Percentiles rank a stretch among this genome's conserved stretches.
Evolutionary conservation across 1,140 invertebrate species (phyloP).

Genomic region (Cheumatopsyche charites): DNA sequence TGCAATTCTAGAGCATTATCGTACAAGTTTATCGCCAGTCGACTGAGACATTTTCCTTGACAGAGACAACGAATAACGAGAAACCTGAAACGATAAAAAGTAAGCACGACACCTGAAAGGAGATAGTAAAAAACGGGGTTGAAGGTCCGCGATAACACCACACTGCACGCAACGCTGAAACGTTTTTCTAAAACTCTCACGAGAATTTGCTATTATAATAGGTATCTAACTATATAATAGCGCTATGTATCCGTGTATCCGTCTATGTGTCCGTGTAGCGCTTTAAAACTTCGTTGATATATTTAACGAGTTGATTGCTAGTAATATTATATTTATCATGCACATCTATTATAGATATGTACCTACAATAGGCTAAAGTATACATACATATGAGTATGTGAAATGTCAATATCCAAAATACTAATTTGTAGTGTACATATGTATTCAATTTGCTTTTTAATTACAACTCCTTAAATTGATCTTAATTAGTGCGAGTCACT

Average conservation of each 20-base stretch:
- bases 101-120: constrained; percentile 26
- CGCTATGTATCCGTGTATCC: neutral
- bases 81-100: neutral
- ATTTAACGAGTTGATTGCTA: no score
- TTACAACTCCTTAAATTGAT: neutral
- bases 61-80: neutral
- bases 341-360: no score
- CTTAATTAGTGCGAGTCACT: neutral
- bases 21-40: constrained; percentile 5
- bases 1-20: constrained; percentile 3
- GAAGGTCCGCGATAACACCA: neutral
- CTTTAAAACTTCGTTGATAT: no score
- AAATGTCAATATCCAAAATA: no score
- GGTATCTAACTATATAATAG: neutral
- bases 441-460: no score
- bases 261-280: neutral
- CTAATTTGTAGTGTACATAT: no score
- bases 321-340: no score
- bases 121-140: neutral
- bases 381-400: no score
- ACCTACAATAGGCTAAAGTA: no score
- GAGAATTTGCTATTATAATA: no score
- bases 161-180: neutral
- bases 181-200: no score
- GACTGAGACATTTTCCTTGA: neutral